Base-by-base conservation (phyloP, 2,888 invertebrate species). In the Syrphus vitripennis region DNA sequence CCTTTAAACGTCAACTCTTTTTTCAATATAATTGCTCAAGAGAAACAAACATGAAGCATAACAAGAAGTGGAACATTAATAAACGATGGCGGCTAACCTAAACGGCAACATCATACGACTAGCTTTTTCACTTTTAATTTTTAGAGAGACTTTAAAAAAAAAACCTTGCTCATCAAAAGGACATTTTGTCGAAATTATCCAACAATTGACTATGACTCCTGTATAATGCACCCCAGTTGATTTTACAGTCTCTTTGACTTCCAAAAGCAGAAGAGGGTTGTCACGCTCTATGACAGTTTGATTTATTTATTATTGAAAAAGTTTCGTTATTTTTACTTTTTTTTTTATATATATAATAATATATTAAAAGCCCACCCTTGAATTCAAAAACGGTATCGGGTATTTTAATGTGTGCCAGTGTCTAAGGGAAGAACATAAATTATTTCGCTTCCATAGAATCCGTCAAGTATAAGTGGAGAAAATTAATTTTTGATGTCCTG, bases 221-320 rank as follows among this genome's bases (percentile, higher is more conserved):
- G 31, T 42, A 53, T 31, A 19, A 74, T 21, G 19, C 37, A 21
- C 40, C 67, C 53, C 48, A 19, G 31, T 40, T 42, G 14, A 24
- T 69, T 37, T 53, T 14, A 21, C 21, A 67, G 37, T 42, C 50
- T 61, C 61, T 61, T 67, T 42, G 24, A 26, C 57, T 59, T 40
- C 50, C 65, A 50, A 16, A 31, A 42, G 61, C 34, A 72, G 40
- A 72, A n/a, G n/a, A n/a, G n/a, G 76, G 69, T 57, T 82, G 86
- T 78, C 86, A 86, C 86, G 57, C 74, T 89, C 91, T 90, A 89
- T 91, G 91, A 90, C 91, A 90, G 90, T 91, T 90, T 91, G 91
- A 91, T 91, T 91, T 91, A 91, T 91, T 90, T 89, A 91, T 91
- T 89, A 90, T 90, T 89, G 89, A 89, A 90, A 90, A 90, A 89